Percentiles rank a stretch among this genome's conserved stretches.
These are phyloP conservation scores for Gadus macrocephalus DNA, from an alignment of 2,113 vertebrate genomes.

Conservation along the genomic window DNA sequence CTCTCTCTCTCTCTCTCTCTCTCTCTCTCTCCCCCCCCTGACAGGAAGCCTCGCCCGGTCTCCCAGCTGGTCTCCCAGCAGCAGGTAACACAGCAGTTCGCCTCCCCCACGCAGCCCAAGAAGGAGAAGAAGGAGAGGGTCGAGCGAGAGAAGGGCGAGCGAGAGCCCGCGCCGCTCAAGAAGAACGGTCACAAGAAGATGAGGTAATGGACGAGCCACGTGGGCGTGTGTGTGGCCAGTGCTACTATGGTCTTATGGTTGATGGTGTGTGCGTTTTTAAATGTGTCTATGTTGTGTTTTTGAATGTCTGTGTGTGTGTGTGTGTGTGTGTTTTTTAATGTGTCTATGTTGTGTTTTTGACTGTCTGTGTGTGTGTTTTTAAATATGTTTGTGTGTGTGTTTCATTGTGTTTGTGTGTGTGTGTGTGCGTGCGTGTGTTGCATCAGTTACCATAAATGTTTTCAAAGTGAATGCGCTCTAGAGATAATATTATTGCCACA, in stretches of 20 bases:
- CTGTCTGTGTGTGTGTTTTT: background rate
- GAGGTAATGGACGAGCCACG: conserved; percentile 66
- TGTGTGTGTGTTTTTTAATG: too few relatives aligned
- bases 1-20: too few relatives aligned
- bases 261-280: background rate
- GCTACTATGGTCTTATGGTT: background rate
- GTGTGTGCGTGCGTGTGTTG: background rate
- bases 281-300: too few relatives aligned
- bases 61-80: conserved; percentile 97
- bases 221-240: too few relatives aligned
- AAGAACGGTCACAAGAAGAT: conserved; percentile 99
- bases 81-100: conserved; percentile 97
- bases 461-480: too few relatives aligned
- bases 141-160: conserved; percentile 94
- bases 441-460: too few relatives aligned
- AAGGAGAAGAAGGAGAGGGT: conserved; percentile 98
- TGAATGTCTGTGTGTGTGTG: too few relatives aligned
- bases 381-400: too few relatives aligned
- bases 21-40: conserved; percentile 1
- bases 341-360: background rate
- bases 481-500: too few relatives aligned
- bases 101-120: conserved; percentile 94
- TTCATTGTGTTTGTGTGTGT: too few relatives aligned
- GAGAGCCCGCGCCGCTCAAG: conserved; percentile 90
- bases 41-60: conserved; percentile 97